These are phyloP conservation scores for Yponomeuta cagnagella DNA, from an alignment of 2,888 invertebrate genomes.

Conservation along the genomic window DNA sequence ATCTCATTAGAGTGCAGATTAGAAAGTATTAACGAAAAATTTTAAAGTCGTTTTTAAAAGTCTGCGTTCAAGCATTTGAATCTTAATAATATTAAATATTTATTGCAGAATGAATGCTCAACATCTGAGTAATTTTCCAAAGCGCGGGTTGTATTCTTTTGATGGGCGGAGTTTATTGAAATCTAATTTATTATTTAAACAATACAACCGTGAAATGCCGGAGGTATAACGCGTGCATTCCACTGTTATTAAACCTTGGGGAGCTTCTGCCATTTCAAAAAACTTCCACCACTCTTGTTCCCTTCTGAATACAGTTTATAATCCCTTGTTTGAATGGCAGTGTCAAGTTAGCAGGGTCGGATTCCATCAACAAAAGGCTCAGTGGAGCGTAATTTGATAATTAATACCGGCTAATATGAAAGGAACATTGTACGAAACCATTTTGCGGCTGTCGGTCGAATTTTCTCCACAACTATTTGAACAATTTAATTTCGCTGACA, in stretches of 20 bases:
- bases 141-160: conserved; percentile 31
- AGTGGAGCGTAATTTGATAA: conserved; percentile 49
- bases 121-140: conserved; percentile 17
- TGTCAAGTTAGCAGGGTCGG: conserved; percentile 1
- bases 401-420: conserved; percentile 37
- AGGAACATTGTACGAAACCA: too few relatives aligned
- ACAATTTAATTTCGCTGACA: too few relatives aligned
- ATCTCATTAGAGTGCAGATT: conserved; percentile 12
- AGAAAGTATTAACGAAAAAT: not conserved
- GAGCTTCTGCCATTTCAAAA: not conserved
- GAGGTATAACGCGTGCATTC: conserved; percentile 60
- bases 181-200: conserved; percentile 64
- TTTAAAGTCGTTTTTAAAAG: not conserved
- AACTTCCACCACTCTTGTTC: not conserved
- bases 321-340: not conserved
- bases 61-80: too few relatives aligned
- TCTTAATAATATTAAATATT: conserved; percentile 11
- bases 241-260: conserved; percentile 53
- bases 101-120: conserved; percentile 2
- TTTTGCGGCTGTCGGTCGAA: too few relatives aligned
- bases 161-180: conserved; percentile 44
- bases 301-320: not conserved
- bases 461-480: too few relatives aligned
- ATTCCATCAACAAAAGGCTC: conserved; percentile 35
- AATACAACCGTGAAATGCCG: conserved; percentile 52